Percentiles rank a stretch among this genome's conserved stretches.
Conservation (phyloP, 2,113 vertebrate genomes). For the Nothoprocta pentlandii region DNA sequence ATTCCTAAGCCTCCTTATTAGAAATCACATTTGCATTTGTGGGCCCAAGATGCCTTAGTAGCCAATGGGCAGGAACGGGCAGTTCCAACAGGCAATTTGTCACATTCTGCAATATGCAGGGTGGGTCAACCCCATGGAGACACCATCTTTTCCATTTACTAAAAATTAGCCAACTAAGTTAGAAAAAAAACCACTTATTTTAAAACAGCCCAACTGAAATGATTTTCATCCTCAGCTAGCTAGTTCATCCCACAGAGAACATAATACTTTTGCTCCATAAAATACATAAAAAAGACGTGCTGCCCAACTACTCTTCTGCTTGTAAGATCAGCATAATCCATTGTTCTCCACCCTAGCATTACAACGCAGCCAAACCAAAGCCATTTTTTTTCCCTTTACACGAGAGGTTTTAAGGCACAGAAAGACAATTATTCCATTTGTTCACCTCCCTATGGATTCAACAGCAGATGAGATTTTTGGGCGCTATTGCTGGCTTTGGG, state of each 20-base stretch:
- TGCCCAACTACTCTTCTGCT: background rate
- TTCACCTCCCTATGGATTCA: background rate
- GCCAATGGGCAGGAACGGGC: background rate
- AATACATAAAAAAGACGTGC: background rate
- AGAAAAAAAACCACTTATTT: background rate
- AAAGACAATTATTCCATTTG: background rate
- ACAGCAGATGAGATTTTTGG: background rate
- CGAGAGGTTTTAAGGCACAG: background rate
- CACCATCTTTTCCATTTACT: background rate
- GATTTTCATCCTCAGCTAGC: background rate
- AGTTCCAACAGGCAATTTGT: background rate
- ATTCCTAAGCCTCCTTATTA: background rate
- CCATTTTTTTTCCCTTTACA: background rate
- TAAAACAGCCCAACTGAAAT: background rate
- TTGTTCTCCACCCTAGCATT: background rate
- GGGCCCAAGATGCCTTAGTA: background rate
- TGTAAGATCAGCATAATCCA: background rate
- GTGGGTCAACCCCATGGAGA: background rate
- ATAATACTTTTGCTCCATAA: background rate
- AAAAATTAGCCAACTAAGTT: background rate
- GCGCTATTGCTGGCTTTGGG: accelerated
- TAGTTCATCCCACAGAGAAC: background rate
- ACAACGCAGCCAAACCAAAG: background rate
- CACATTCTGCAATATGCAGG: background rate
- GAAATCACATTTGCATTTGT: background rate